These are phyloP conservation scores for Pseudochaenichthys georgianus DNA, from an alignment of 2,797 vertebrate species.

Conservation along the genomic window DNA sequence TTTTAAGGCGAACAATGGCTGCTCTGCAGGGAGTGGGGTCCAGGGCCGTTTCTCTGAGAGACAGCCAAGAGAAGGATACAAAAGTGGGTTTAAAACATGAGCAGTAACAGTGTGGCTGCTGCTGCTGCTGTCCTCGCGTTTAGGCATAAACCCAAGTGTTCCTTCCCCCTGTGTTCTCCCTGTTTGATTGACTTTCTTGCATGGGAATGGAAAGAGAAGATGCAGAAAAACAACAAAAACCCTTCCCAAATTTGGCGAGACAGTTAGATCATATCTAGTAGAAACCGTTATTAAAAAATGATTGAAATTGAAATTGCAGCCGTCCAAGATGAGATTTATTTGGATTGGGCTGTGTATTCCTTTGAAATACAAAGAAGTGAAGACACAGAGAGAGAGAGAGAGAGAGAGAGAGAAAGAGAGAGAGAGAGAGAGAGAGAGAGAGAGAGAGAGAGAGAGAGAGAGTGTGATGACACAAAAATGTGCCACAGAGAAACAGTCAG, in stretches of 20 bases:
- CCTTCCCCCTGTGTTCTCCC: slow-evolving; percentile 4
- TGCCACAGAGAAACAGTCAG: not conserved
- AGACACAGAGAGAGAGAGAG: not conserved
- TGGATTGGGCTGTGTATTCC: slow-evolving; percentile 12
- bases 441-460: not conserved
- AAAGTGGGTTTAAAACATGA: slow-evolving; percentile 38
- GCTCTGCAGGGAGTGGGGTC: slow-evolving; percentile 41
- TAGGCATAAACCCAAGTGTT: slow-evolving; percentile 18
- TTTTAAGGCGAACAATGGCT: slow-evolving; percentile 65
- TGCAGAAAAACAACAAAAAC: slow-evolving; percentile 18
- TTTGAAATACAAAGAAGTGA: slow-evolving; percentile 28
- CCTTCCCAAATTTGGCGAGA: not conserved
- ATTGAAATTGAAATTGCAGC: slow-evolving; percentile 13
- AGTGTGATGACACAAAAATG: not conserved
- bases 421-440: too few relatives aligned
- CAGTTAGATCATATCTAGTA: slow-evolving; percentile 4
- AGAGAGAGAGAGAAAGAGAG: too few relatives aligned
- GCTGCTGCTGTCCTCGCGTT: slow-evolving; percentile 25
- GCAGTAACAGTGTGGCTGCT: not conserved
- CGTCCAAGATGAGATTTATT: slow-evolving; percentile 28
- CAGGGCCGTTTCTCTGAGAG: slow-evolving; percentile 39
- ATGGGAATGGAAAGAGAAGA: not conserved
- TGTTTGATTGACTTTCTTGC: slow-evolving; percentile 14
- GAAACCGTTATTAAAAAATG: not conserved
- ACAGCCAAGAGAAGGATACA: slow-evolving; percentile 36